Evolutionary conservation across 1,140 invertebrate species (phyloP).

Genomic region (Gonatopus flavifemur): DNA sequence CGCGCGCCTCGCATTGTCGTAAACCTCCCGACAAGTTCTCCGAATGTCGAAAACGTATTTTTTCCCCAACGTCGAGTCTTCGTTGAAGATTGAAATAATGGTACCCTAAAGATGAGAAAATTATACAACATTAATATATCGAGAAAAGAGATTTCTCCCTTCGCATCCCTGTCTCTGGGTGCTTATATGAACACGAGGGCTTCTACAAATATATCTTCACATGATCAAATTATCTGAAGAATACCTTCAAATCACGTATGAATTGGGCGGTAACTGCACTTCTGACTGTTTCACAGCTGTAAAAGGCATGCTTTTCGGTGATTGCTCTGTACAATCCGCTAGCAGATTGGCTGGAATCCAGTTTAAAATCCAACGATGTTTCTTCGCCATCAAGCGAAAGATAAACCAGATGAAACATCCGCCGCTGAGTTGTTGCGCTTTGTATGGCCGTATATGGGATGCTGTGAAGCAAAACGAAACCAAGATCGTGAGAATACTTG

Average conservation of each 20-base stretch:
- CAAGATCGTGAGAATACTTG: too few relatives aligned
- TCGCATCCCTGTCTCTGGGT: too few relatives aligned
- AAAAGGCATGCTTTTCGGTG: constrained; percentile 89
- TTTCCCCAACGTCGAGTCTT: constrained; percentile 81
- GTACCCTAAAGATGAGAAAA: constrained; percentile 74
- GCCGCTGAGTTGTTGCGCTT: constrained; percentile 73
- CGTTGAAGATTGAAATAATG: constrained; percentile 89
- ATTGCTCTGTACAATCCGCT: constrained; percentile 83
- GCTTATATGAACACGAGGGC: too few relatives aligned
- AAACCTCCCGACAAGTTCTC: constrained; percentile 82
- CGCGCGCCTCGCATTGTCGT: constrained; percentile 79
- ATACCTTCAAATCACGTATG: constrained; percentile 80
- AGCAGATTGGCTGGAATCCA: constrained; percentile 76
- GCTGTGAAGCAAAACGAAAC: constrained; percentile 62
- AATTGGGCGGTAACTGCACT: constrained; percentile 85
- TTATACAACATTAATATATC: too few relatives aligned
- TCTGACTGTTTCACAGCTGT: constrained; percentile 86
- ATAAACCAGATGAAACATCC: constrained; percentile 76
- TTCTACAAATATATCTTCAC: background rate
- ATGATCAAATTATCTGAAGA: background rate
- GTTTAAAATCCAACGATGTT: constrained; percentile 74
- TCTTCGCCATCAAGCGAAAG: constrained; percentile 70
- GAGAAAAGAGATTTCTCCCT: too few relatives aligned
- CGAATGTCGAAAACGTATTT: constrained; percentile 89
- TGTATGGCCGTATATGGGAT: constrained; percentile 83